A percentile compares a stretch with the other conserved stretches of the same genome.
phyloP scores from a whole-genome alignment of 2,113 vertebrate species.

The Halcyon malimbica region DNA sequence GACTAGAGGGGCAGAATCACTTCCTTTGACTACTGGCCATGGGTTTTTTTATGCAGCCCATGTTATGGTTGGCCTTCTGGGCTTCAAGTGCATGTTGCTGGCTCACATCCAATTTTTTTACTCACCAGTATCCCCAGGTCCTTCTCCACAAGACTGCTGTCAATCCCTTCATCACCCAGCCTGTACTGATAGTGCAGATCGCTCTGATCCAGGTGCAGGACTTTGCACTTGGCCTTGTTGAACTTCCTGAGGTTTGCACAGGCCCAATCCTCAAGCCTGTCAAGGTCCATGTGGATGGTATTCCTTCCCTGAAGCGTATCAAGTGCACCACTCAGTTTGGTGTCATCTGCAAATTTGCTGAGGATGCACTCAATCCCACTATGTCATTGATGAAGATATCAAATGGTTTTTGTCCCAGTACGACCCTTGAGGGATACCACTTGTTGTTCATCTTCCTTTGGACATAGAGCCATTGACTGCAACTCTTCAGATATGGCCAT shows the following conservation, averaged over 20 bases:
- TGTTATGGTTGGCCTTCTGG: neutral
- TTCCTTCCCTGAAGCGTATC: neutral
- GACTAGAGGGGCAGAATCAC: neutral
- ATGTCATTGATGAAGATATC: neutral
- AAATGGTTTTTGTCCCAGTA: neutral
- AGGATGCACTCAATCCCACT: neutral
- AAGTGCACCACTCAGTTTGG: neutral
- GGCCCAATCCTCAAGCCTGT: neutral
- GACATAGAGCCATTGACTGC: neutral
- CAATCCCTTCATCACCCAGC: neutral
- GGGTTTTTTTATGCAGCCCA: too few species aligned
- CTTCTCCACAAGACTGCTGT: neutral
- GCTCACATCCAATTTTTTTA: neutral
- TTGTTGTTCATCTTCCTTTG: neutral
- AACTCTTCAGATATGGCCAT: neutral
- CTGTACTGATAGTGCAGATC: neutral
- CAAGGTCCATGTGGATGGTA: neutral
- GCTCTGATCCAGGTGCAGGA: neutral
- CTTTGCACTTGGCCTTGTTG: neutral
- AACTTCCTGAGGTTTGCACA: accelerated
- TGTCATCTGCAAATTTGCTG: neutral
- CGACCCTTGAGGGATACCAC: neutral
- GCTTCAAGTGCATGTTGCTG: neutral
- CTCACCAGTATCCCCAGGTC: neutral
- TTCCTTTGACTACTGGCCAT: neutral